These are phyloP conservation scores for Liparis tanakae DNA, from an alignment of 2,797 vertebrate species.

Conservation along the genomic window DNA sequence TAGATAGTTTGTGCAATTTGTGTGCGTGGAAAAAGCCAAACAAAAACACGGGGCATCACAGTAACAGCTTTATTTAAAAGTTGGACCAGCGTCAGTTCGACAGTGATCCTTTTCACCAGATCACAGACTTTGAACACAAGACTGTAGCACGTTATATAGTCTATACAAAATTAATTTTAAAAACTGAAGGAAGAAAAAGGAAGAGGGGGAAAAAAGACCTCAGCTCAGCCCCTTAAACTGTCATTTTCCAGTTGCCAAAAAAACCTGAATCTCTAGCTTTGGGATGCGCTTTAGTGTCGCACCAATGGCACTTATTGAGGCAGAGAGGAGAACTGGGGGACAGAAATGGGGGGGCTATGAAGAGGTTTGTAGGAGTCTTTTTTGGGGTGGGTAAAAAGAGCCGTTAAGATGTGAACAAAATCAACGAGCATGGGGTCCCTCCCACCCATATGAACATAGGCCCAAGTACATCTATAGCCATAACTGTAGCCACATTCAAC, in stretches of 20 bases:
- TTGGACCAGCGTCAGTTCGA: slow-evolving; percentile 42
- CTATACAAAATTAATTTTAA: slow-evolving; percentile 63
- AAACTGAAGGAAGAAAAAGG: slow-evolving; percentile 39
- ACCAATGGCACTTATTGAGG: slow-evolving; percentile 29
- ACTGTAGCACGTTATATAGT: slow-evolving; percentile 59
- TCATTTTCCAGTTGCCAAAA: slow-evolving; percentile 10
- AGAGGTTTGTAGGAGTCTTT: slow-evolving; percentile 25
- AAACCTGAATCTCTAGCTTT: slow-evolving; percentile 24
- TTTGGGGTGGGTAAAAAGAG: slow-evolving; percentile 12
- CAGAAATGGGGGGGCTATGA: slow-evolving; percentile 18
- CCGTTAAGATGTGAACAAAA: slow-evolving; percentile 38
- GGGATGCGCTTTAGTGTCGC: slow-evolving; percentile 14
- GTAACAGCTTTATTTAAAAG: slow-evolving; percentile 78
- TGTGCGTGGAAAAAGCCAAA: slow-evolving; percentile 13
- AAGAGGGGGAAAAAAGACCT: not conserved
- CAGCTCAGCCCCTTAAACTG: slow-evolving; percentile 10
- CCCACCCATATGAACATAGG: slow-evolving; percentile 32
- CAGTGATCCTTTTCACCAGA: slow-evolving; percentile 19
- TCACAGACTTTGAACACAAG: slow-evolving; percentile 53
- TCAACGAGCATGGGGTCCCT: slow-evolving; percentile 15
- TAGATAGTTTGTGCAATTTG: not conserved
- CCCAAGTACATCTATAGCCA: slow-evolving; percentile 46
- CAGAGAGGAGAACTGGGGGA: slow-evolving; percentile 23
- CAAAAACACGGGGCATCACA: slow-evolving; percentile 8
- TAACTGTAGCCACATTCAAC: slow-evolving; percentile 38